Conservation (phyloP, 2,113 vertebrate genomes). For the Grus americana region DNA sequence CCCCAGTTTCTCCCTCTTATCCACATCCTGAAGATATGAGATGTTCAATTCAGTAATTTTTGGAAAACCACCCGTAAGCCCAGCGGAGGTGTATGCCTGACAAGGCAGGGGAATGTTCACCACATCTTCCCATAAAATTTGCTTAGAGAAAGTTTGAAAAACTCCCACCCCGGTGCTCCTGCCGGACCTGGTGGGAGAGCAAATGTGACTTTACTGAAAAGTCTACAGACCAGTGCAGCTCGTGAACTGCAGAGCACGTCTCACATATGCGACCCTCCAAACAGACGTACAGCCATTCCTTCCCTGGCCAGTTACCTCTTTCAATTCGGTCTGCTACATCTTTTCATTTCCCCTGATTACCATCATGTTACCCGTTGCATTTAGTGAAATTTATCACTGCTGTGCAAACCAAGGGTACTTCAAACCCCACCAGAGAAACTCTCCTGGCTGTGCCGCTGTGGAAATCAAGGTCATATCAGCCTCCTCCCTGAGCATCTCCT, state of each 20-base stretch:
- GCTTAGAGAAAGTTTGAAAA: neutral
- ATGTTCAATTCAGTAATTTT: neutral
- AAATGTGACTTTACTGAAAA: neutral
- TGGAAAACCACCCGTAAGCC: neutral
- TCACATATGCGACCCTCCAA: neutral
- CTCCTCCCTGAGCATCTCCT: neutral
- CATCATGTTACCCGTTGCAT: neutral
- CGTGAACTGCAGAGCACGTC: neutral
- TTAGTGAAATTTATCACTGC: neutral
- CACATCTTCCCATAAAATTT: rapidly evolving
- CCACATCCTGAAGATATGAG: neutral
- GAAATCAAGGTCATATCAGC: neutral
- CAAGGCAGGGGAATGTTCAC: neutral
- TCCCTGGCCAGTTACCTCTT: neutral
- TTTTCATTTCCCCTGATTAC: constrained; percentile 10
- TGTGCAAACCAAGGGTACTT: neutral
- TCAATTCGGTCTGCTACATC: neutral
- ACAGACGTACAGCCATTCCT: neutral
- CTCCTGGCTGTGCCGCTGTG: neutral
- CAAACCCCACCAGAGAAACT: neutral
- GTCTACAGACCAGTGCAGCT: neutral
- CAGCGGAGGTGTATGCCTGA: rapidly evolving
- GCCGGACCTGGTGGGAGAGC: neutral
- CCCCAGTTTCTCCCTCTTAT: neutral
- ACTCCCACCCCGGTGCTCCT: neutral